Evolutionary conservation across 2,113 vertebrate species (phyloP).

Genomic region (Chiloscyllium plagiosum): DNA sequence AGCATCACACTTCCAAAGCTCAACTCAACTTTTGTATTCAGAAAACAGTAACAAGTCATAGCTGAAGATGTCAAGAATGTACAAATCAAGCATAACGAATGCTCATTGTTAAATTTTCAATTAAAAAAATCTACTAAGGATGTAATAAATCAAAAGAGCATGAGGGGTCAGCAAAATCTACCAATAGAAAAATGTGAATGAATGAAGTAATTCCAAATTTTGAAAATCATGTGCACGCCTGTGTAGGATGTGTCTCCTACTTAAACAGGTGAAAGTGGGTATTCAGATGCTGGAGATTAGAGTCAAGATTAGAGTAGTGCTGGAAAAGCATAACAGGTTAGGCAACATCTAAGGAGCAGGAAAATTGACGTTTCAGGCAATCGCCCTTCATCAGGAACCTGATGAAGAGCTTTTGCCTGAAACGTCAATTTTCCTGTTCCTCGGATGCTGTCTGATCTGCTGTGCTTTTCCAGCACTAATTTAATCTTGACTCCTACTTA

Average conservation of each 20-base stretch:
- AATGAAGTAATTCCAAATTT: not conserved
- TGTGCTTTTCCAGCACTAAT: too few species aligned
- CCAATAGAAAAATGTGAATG: not conserved
- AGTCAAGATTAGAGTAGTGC: too few species aligned
- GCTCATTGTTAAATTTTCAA: not conserved
- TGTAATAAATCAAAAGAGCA: not conserved
- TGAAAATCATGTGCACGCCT: not conserved
- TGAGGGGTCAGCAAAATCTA: not conserved
- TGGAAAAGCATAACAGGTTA: too few species aligned
- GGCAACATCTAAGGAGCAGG: too few species aligned
- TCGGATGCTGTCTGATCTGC: too few species aligned
- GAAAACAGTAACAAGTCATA: not conserved
- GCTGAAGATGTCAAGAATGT: not conserved
- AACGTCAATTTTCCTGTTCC: too few species aligned
- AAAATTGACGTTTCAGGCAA: too few species aligned
- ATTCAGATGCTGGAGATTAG: too few species aligned
- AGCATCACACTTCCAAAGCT: not conserved
- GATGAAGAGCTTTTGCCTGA: too few species aligned
- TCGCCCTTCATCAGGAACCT: too few species aligned
- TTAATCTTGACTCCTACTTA: too few species aligned
- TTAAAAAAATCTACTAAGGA: not conserved
- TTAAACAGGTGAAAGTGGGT: not conserved
- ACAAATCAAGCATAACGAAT: not conserved
- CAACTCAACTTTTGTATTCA: not conserved
- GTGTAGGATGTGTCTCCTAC: not conserved